These are phyloP conservation scores for Oligia fasciuncula DNA, from an alignment of 2,888 invertebrate genomes.

Conservation along the genomic window DNA sequence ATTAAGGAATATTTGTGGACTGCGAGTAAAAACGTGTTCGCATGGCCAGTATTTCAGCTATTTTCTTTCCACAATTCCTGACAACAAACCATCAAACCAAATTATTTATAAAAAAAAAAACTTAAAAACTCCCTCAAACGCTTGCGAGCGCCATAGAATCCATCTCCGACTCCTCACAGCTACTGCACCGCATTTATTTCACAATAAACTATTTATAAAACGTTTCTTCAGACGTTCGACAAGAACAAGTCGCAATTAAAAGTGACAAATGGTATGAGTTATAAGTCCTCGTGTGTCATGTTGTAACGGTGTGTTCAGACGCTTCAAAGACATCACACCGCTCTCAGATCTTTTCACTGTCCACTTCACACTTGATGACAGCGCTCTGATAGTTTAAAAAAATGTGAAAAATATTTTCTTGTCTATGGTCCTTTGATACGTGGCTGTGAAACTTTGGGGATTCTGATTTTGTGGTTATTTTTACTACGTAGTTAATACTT, in stretches of 20 bases:
- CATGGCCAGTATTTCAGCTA: neutral
- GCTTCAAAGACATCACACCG: conserved; percentile 73
- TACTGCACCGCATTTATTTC: conserved; percentile 71
- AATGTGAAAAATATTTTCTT: conserved; percentile 45
- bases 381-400: conserved; percentile 60
- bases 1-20: too few relatives aligned
- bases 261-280: conserved; percentile 89
- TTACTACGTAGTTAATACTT: neutral
- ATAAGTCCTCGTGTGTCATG: conserved; percentile 72
- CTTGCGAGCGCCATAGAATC: conserved; percentile 19
- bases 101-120: neutral
- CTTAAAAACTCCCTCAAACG: neutral
- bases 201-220: conserved; percentile 88
- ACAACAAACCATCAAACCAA: neutral
- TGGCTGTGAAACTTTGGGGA: neutral
- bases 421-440: conserved; percentile 33
- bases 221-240: conserved; percentile 84
- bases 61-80: neutral
- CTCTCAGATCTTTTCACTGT: conserved; percentile 82
- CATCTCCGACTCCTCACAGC: conserved; percentile 11
- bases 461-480: conserved; percentile 1
- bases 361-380: conserved; percentile 70
- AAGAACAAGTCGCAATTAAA: conserved; percentile 89
- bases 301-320: conserved; percentile 76
- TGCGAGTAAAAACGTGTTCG: too few relatives aligned